A percentile compares a stretch with the other conserved stretches of the same genome.
phyloP scores from a whole-genome alignment of 2,113 vertebrate genomes.

The Phoenicopterus ruber region DNA sequence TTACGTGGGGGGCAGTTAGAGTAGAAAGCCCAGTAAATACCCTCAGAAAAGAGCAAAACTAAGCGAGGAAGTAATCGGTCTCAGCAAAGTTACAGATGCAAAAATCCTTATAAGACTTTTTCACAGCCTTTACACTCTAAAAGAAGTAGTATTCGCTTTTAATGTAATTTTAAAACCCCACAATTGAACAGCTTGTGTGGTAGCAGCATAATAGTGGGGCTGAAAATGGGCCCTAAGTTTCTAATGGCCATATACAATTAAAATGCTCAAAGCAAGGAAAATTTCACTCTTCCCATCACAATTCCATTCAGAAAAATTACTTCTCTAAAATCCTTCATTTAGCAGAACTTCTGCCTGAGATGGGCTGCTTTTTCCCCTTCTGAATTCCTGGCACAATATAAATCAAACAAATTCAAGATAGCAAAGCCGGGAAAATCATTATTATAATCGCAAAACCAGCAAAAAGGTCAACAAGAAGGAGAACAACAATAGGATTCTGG shows the following conservation, averaged over 20 bases:
- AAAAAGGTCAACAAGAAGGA: slow-evolving; percentile 57
- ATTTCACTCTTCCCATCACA: neutral
- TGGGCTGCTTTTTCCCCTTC: neutral
- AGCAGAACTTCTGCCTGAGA: neutral
- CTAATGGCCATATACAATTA: neutral
- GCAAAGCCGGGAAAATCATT: slow-evolving; percentile 49
- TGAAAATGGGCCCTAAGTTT: neutral
- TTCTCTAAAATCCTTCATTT: neutral
- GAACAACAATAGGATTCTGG: slow-evolving; percentile 65
- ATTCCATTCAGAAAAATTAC: neutral
- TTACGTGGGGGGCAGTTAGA: neutral
- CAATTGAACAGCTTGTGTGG: neutral
- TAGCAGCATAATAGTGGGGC: neutral
- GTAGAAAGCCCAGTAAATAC: neutral
- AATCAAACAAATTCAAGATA: slow-evolving; percentile 49
- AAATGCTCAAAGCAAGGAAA: neutral
- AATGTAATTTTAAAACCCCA: neutral
- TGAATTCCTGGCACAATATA: slow-evolving; percentile 21
- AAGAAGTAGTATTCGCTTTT: neutral
- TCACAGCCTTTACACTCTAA: neutral
- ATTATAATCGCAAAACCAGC: slow-evolving; percentile 25
- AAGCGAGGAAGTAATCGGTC: neutral
- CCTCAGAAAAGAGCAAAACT: neutral
- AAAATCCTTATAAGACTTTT: neutral
- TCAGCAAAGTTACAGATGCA: neutral